A percentile compares a stretch with the other conserved stretches of the same genome.
These are phyloP conservation scores for Drosophila guanche DNA, from an alignment of 1,140 invertebrate genomes.

Conservation along the genomic window DNA sequence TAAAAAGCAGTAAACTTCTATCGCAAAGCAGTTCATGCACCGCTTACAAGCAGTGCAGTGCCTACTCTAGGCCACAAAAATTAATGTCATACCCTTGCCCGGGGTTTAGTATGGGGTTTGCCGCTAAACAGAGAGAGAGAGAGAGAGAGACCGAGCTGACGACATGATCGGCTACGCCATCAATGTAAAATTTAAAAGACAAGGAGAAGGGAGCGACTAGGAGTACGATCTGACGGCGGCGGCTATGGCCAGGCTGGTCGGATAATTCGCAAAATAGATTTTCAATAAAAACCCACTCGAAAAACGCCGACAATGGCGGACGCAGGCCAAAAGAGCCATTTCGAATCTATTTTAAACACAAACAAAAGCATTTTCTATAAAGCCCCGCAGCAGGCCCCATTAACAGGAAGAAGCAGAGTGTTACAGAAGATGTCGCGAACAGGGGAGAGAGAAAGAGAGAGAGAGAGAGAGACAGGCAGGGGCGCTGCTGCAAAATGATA, in stretches of 20 bases:
- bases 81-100: too few relatives aligned
- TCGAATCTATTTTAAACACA: conserved; percentile 74
- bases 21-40: too few relatives aligned
- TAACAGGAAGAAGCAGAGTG: conserved; percentile 26
- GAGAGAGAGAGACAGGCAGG: too few relatives aligned
- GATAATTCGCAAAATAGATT: conserved; percentile 74
- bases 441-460: neutral
- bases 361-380: conserved; percentile 67
- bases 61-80: too few relatives aligned
- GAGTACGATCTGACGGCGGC: conserved; percentile 5
- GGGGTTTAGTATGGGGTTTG: too few relatives aligned
- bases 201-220: conserved; percentile 10
- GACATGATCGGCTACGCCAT: conserved; percentile 59
- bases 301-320: conserved; percentile 61
- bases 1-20: too few relatives aligned
- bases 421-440: conserved; percentile 24
- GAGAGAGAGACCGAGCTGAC: conserved; percentile 37
- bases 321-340: conserved; percentile 62
- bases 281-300: conserved; percentile 78
- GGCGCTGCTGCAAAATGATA: conserved; percentile 11
- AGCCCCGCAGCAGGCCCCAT: conserved; percentile 21
- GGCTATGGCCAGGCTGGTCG: conserved; percentile 31
- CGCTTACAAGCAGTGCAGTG: too few relatives aligned
- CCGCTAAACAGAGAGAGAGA: too few relatives aligned
- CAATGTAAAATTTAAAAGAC: conserved; percentile 42